Base-by-base conservation (phyloP, 23 tunicate genomes). In the Phallusia fumigata region DNA sequence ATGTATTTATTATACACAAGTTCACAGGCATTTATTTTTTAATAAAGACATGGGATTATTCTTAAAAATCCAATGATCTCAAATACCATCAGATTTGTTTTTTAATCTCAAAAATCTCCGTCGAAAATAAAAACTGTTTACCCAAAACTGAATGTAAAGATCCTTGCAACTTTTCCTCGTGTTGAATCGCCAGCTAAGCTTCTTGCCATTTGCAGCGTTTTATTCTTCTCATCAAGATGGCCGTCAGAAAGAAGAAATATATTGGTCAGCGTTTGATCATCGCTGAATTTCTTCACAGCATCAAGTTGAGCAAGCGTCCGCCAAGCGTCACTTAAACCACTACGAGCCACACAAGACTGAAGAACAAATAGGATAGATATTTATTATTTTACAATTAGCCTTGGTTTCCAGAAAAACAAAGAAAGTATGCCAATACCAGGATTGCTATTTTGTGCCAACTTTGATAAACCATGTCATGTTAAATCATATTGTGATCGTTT, bases 81-180 rank as follows among this genome's bases (percentile, higher is more conserved):
- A n/a, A n/a, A n/a, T n/a, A n/a, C n/a, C n/a, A n/a, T n/a, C n/a
- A n/a, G n/a, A 40, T 40, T 40, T 40, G 5, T 40, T 40, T 40
- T 10, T 10, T 40, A 40, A 40, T 40, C 47, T n/a, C n/a, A n/a
- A n/a, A n/a, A n/a, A n/a, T n/a, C n/a, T n/a, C n/a, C n/a, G n/a
- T n/a, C n/a, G n/a, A n/a, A n/a, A n/a, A 81, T 11, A 64, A 58
- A 32, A 31, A 30, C 76, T 24, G 0, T 84, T 73, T 33, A 86
- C 90, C 96, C 96, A 8, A 91, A 47, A 86, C 85, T 89, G 73
- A 82, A 91, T 15, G 96, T 76, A 50, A 91, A 91, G 32, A 91
- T 72, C 34, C 96, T 52, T 0, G 88, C 77, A 40, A 74, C 36
- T 19, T 53, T 53, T 18, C 18, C 52, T 19, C 10, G 21, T 15